These are phyloP conservation scores for Ophthalmolycus amberensis DNA, from an alignment of 2,113 vertebrate genomes.

Conservation along the genomic window DNA sequence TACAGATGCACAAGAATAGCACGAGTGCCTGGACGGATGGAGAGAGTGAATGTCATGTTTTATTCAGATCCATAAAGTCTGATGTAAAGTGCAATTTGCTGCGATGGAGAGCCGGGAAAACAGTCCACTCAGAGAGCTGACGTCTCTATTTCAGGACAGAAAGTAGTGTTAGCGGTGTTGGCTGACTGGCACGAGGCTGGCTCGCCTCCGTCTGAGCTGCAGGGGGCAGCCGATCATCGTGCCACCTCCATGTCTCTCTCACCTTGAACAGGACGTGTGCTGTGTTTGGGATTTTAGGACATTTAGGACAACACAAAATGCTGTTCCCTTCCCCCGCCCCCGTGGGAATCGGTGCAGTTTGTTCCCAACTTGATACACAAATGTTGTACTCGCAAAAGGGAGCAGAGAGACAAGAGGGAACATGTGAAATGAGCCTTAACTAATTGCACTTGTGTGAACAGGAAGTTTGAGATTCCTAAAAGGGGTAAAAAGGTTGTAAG, in stretches of 20 bases:
- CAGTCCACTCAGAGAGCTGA: not conserved
- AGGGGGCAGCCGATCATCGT: slow-evolving; percentile 56
- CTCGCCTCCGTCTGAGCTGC: slow-evolving; percentile 29
- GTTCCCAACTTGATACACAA: not conserved
- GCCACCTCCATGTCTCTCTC: not conserved
- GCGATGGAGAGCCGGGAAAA: not conserved
- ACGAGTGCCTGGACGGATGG: not conserved
- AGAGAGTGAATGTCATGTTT: slow-evolving; percentile 27
- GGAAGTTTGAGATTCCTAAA: not conserved
- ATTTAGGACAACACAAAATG: not conserved
- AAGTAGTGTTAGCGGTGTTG: not conserved
- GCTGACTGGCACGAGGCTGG: not conserved
- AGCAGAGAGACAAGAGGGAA: not conserved
- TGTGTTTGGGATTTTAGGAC: not conserved
- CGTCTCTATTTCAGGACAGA: not conserved
- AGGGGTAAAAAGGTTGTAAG: not conserved
- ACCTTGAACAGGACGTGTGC: slow-evolving; percentile 16
- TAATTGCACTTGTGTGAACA: not conserved
- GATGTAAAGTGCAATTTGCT: not conserved
- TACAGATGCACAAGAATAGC: not conserved
- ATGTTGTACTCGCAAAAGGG: not conserved
- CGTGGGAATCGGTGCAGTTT: slow-evolving; percentile 1
- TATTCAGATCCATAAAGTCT: slow-evolving; percentile 24
- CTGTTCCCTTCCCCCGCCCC: not conserved
- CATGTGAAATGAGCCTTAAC: not conserved